Evolutionary conservation across 2,113 vertebrate genomes (phyloP), one percentile per base, ranked within the genome.

Genomic region (Heterocephalus glaber): DNA sequence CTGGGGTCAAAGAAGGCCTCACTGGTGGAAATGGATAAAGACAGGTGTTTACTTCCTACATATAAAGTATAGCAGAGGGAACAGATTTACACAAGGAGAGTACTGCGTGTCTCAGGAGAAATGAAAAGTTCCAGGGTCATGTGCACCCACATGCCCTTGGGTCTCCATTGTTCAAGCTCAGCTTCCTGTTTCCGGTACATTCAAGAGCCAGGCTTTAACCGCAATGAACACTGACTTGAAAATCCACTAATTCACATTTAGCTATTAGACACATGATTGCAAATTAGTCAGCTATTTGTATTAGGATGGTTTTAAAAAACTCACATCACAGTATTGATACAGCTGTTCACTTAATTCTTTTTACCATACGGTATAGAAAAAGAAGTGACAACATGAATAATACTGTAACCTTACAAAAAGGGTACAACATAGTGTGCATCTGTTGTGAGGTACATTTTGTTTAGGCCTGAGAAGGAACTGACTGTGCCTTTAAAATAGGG

Each of bases 321-420:
- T 72, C 28, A 74, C 76, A 95, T 96, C 95, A 96, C 92, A 95
- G 92, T 96, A 76, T 96, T 74, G 83, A 88, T 56, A 72, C 0
- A 86, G 66, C 82, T 80, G 19, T 41, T 4, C 12, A 70, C 52
- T 41, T 4, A 38, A 54, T 80, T 80, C 72, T 54, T 89, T 89
- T 65, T 10, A 65, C 68, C 44, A 30, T 3, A 65, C 54, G 44
- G 76, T 70, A 68, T 56, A 86, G 82, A 10, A 35, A 54, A 86
- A 38, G n/a, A 3, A 56, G 68, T 54, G 79, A 49, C 17, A 66
- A 30, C 11, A 52, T 4, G 1, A 70, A 54, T 5, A 61, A 77
- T 16, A 38, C 89, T 72, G 44, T 38, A 6, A 5, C 26, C 60
- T 72, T 54, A 56, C 86, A 3, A 19, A 38, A 79, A 44, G n/a